A percentile compares a stretch with the other conserved stretches of the same genome.
phyloP scores from a whole-genome alignment of 2,888 invertebrate genomes.

The Caenorhabditis parvicauda region DNA sequence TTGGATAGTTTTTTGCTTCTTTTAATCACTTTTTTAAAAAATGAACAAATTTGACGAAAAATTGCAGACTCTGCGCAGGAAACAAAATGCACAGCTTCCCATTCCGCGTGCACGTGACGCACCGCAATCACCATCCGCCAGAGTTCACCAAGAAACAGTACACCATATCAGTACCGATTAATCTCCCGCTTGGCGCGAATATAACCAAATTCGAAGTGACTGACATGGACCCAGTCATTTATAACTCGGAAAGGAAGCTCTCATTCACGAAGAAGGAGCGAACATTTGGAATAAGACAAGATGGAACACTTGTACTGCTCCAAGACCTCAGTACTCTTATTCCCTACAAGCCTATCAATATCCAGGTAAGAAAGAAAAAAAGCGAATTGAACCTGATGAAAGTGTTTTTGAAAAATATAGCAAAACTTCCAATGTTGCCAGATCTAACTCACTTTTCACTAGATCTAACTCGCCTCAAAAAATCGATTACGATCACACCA shows the following conservation, averaged over 20 bases:
- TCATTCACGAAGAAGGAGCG: constrained; percentile 33
- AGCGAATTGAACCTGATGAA: too few relatives aligned
- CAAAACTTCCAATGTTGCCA: too few relatives aligned
- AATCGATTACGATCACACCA: too few relatives aligned
- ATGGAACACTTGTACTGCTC: constrained; percentile 33
- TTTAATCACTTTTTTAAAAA: too few relatives aligned
- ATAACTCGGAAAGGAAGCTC: constrained; percentile 55
- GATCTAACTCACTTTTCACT: too few relatives aligned
- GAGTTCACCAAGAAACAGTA: constrained; percentile 34
- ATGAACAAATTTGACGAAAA: too few relatives aligned
- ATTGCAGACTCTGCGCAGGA: constrained; percentile 36
- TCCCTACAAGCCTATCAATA: constrained; percentile 33
- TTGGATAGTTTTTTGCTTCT: too few relatives aligned
- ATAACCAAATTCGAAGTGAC: constrained; percentile 26
- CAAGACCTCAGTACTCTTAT: constrained; percentile 11
- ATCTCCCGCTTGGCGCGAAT: constrained; percentile 11
- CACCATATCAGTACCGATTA: constrained; percentile 44
- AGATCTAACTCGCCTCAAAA: too few relatives aligned
- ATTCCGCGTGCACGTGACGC: constrained; percentile 57
- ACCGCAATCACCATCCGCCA: constrained; percentile 56
- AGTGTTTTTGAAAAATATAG: too few relatives aligned
- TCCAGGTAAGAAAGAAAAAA: constrained; percentile 8
- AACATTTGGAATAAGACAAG: constrained; percentile 28
- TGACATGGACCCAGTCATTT: constrained; percentile 58
- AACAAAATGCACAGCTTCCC: constrained; percentile 50